These are phyloP conservation scores for Coregonus clupeaformis DNA, from an alignment of 2,113 vertebrate genomes.

Conservation along the genomic window DNA sequence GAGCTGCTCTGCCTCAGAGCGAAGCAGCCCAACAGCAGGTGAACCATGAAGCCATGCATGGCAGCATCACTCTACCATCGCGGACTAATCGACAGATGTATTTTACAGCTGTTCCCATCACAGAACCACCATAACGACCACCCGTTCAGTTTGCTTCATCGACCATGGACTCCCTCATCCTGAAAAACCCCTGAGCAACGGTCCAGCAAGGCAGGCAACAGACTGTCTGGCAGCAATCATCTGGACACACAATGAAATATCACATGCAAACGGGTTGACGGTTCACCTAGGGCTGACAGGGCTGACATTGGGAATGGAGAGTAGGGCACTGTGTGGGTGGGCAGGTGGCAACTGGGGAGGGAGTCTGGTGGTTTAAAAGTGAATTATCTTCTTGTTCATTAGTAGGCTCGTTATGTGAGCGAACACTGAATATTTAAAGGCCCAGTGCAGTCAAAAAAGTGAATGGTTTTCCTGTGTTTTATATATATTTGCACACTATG, in stretches of 20 bases:
- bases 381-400: conserved; percentile 21
- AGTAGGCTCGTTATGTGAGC: conserved; percentile 30
- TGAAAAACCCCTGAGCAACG: conserved; percentile 13
- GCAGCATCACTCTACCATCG: no score
- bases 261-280: conserved; percentile 16
- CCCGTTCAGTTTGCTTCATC: conserved; percentile 38
- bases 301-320: neutral
- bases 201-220: neutral
- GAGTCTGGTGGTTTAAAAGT: conserved; percentile 21
- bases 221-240: conserved; percentile 20
- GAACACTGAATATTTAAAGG: conserved; percentile 24
- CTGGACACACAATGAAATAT: conserved; percentile 46
- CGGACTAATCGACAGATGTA: conserved; percentile 43
- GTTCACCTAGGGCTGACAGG: conserved; percentile 7
- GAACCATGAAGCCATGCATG: conserved; percentile 51
- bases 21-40: conserved; percentile 20
- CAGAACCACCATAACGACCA: conserved; percentile 23
- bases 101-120: conserved; percentile 50
- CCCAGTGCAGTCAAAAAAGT: no score
- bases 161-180: conserved; percentile 20
- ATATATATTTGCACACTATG: no score
- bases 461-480: no score
- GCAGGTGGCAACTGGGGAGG: neutral
- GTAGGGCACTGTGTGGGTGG: neutral
- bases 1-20: no score